phyloP scores from a whole-genome alignment of 2,888 invertebrate genomes.

The Xylophagus ater region DNA sequence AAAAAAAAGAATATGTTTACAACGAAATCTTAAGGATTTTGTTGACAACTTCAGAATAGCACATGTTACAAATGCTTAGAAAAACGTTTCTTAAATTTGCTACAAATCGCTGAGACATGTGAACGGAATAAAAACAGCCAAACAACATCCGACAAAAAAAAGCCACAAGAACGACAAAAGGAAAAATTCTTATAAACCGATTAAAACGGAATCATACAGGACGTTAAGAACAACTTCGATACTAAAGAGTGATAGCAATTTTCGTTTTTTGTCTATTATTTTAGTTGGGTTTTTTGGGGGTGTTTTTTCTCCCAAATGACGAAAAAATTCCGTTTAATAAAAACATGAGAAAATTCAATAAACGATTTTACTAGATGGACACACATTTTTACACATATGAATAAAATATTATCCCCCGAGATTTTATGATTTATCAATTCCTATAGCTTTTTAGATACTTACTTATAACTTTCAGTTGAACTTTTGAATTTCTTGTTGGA shows the following conservation, averaged over 20 bases:
- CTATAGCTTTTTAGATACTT: constrained; percentile 46
- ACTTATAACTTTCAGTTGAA: constrained; percentile 84
- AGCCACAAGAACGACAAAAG: too few species aligned
- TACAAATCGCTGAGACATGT: constrained; percentile 7
- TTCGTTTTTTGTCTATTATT: neutral
- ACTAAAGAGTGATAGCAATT: too few species aligned
- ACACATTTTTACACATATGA: too few species aligned
- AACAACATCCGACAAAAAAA: too few species aligned
- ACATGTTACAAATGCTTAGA: constrained; percentile 13
- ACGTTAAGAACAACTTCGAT: constrained; percentile 3
- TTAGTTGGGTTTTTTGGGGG: neutral
- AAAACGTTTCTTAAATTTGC: constrained; percentile 7
- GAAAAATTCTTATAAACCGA: constrained; percentile 13
- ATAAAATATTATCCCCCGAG: too few species aligned
- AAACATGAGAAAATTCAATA: neutral
- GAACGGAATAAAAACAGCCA: too few species aligned
- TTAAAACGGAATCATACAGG: constrained; percentile 8
- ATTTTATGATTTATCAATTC: too few species aligned
- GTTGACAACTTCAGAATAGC: constrained; percentile 11
- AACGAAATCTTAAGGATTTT: too few species aligned
- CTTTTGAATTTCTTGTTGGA: constrained; percentile 75
- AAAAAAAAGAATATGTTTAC: too few species aligned
- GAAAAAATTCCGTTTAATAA: neutral
- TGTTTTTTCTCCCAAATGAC: neutral
- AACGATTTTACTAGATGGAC: neutral